Percentiles rank a stretch among this genome's conserved stretches.
Evolutionary conservation across 2,888 invertebrate genomes (phyloP).

Genomic region (Chelonus formosanus): DNA sequence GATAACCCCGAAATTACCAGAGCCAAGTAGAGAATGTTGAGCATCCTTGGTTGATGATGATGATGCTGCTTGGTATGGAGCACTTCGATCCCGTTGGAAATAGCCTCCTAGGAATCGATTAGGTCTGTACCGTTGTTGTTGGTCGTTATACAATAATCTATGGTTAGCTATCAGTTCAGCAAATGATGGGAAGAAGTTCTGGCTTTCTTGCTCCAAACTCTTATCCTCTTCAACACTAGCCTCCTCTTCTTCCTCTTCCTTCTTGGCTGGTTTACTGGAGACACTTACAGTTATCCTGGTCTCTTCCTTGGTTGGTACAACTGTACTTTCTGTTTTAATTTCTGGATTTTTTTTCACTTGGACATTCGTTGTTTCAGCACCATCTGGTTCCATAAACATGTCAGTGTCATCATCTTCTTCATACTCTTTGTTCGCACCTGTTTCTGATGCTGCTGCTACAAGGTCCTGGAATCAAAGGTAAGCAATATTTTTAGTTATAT

Average conservation of each 20-base stretch:
- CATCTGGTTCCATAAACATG: conserved; percentile 65
- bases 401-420: conserved; percentile 63
- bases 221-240: conserved; percentile 51
- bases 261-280: too few species aligned
- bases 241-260: conserved; percentile 25
- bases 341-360: conserved; percentile 18
- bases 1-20: conserved; percentile 88
- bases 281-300: too few species aligned
- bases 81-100: conserved; percentile 58
- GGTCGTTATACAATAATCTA: conserved; percentile 73
- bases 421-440: conserved; percentile 57
- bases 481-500: too few species aligned
- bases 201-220: conserved; percentile 70
- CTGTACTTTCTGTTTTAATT: conserved; percentile 18
- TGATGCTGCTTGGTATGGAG: conserved; percentile 53
- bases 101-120: conserved; percentile 59
- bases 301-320: too few species aligned
- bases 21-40: conserved; percentile 73
- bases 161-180: conserved; percentile 73
- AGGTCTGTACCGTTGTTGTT: conserved; percentile 56
- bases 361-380: conserved; percentile 44
- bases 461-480: conserved; percentile 53
- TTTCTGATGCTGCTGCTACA: conserved; percentile 56
- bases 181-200: conserved; percentile 83
- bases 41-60: conserved; percentile 55